phyloP scores from a whole-genome alignment of 2,797 vertebrate species.

The Ctenochaetus hawaiiensis region DNA sequence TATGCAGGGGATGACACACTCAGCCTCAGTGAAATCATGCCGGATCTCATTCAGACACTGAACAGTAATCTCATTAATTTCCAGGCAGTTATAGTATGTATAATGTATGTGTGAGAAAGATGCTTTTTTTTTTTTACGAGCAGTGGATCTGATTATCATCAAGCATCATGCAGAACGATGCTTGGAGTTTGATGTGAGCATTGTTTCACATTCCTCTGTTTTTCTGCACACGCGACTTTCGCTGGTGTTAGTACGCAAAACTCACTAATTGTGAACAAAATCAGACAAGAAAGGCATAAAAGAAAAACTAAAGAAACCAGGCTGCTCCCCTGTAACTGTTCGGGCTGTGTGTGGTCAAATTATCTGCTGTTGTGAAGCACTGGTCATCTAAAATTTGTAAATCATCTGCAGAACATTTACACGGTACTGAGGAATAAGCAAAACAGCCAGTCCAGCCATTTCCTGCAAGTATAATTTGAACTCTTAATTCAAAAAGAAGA shows the following conservation, averaged over 20 bases:
- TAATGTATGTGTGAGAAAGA: slow-evolving; percentile 6
- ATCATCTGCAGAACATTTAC: slow-evolving; percentile 4
- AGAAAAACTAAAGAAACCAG: not conserved
- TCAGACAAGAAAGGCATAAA: slow-evolving; percentile 16
- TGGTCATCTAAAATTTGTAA: not conserved
- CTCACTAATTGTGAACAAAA: slow-evolving; percentile 29
- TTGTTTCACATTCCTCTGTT: slow-evolving; percentile 11
- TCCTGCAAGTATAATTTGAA: not conserved
- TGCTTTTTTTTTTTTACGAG: not conserved
- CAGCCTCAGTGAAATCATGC: slow-evolving; percentile 30
- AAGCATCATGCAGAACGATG: too few relatives aligned
- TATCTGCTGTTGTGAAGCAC: not conserved
- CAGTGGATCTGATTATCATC: slow-evolving; percentile 18
- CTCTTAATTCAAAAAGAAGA: not conserved
- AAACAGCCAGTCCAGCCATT: not conserved
- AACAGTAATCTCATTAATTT: slow-evolving; percentile 25
- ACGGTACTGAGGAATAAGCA: not conserved
- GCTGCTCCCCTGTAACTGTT: slow-evolving; percentile 11
- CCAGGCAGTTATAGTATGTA: not conserved
- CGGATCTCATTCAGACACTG: slow-evolving; percentile 23
- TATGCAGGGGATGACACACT: slow-evolving; percentile 35
- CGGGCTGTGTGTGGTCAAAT: not conserved
- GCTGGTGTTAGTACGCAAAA: not conserved
- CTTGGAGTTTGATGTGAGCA: too few relatives aligned
- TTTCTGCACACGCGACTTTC: slow-evolving; percentile 8